Percentiles rank a stretch among this genome's conserved stretches.
phyloP scores from a whole-genome alignment of 2,797 vertebrate genomes.

The Fringilla coelebs region DNA sequence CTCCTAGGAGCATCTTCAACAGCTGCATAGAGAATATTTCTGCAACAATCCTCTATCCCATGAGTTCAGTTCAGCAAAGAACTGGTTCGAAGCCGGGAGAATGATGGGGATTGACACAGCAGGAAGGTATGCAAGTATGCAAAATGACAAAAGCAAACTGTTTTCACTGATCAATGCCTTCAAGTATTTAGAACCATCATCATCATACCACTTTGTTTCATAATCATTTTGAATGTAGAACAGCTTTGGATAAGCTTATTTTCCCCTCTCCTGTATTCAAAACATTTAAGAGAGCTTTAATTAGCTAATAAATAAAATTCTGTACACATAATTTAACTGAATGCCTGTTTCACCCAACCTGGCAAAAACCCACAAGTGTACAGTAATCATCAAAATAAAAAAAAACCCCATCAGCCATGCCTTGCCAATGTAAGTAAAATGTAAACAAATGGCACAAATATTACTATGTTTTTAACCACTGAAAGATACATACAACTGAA shows the following conservation, averaged over 20 bases:
- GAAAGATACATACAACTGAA: background rate
- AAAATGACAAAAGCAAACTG: background rate
- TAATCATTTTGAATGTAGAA: background rate
- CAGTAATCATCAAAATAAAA: background rate
- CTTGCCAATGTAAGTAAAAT: background rate
- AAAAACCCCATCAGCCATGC: background rate
- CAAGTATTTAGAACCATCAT: background rate
- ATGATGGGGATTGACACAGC: background rate
- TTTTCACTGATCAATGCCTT: background rate
- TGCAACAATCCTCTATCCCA: background rate
- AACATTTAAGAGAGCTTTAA: background rate
- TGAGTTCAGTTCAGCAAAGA: background rate
- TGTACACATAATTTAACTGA: background rate
- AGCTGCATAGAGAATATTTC: background rate
- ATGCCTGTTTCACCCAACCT: background rate
- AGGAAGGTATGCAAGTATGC: background rate
- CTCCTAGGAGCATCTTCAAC: background rate
- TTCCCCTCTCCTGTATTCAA: background rate
- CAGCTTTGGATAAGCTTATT: background rate
- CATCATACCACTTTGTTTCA: background rate
- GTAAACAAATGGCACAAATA: background rate
- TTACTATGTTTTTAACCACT: background rate
- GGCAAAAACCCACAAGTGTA: background rate
- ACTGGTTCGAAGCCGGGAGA: background rate
- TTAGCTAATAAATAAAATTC: constrained; percentile 3